Conservation (phyloP, 2,888 invertebrate genomes). For the Drosophila anceps region DNA sequence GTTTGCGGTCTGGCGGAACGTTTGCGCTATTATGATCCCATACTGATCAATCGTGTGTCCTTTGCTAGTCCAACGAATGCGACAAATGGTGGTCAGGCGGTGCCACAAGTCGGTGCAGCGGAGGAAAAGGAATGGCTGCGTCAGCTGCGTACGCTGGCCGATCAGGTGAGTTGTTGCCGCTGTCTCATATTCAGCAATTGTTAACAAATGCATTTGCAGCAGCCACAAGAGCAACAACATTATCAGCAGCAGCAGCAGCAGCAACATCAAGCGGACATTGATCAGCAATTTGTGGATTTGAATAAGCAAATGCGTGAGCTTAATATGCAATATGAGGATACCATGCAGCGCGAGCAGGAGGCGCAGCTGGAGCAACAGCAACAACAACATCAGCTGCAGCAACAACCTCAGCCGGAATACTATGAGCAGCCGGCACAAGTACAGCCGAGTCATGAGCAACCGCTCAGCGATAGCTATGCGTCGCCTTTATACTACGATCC, state of each 20-base stretch:
- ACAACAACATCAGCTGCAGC: conserved; percentile 16
- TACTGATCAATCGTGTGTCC: conserved; percentile 75
- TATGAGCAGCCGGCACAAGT: conserved; percentile 35
- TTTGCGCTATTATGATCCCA: conserved; percentile 90
- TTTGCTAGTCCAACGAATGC: conserved; percentile 68
- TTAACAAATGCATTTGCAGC: conserved; percentile 14
- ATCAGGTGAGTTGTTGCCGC: conserved; percentile 46
- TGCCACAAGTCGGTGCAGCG: conserved; percentile 28
- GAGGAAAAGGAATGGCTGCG: conserved; percentile 85
- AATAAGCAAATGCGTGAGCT: conserved; percentile 84
- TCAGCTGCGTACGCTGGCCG: conserved; percentile 79
- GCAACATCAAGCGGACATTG: conserved; percentile 69
- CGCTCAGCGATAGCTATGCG: conserved; percentile 34
- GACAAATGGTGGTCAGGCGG: conserved; percentile 45
- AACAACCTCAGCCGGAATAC: conserved; percentile 27
- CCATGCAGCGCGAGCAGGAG: conserved; percentile 52
- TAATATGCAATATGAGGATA: conserved; percentile 82
- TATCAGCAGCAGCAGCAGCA: conserved; percentile 43
- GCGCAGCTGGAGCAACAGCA: conserved; percentile 32
- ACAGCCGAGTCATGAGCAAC: conserved; percentile 34
- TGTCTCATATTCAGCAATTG: background rate
- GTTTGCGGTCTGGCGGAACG: conserved; percentile 87
- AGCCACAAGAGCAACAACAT: conserved; percentile 39
- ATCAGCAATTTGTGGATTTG: conserved; percentile 84
- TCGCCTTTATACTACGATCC: conserved; percentile 48